These are phyloP conservation scores for Cinclus mexicanus DNA, from an alignment of 2,113 vertebrate species.

Conservation along the genomic window DNA sequence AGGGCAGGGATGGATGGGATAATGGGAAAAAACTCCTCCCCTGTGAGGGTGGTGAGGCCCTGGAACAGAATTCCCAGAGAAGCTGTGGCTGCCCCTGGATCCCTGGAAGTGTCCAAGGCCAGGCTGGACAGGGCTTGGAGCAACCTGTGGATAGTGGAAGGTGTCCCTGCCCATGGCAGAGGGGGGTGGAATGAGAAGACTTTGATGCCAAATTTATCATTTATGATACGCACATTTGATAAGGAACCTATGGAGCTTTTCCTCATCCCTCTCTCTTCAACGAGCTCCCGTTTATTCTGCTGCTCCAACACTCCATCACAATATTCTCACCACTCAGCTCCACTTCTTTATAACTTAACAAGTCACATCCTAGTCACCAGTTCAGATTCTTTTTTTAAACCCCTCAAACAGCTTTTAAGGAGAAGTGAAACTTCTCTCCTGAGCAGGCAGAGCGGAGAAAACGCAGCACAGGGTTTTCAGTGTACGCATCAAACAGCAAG, in stretches of 20 bases:
- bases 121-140: rapidly evolving
- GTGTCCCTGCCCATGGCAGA: not conserved
- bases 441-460: not conserved
- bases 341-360: not conserved
- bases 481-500: conserved; percentile 3
- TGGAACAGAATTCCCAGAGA: rapidly evolving
- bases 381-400: not conserved
- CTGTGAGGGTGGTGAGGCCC: rapidly evolving
- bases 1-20: rapidly evolving
- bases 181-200: not conserved
- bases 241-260: not conserved
- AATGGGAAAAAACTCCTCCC: rapidly evolving
- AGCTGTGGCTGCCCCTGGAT: not conserved
- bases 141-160: rapidly evolving
- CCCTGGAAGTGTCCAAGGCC: not conserved
- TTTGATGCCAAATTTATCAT: not conserved
- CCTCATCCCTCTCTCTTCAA: not conserved
- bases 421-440: not conserved
- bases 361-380: not conserved
- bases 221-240: not conserved
- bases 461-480: not conserved
- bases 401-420: not conserved
- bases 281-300: not conserved
- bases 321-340: not conserved
- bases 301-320: not conserved